A percentile compares a stretch with the other conserved stretches of the same genome.
Conservation (phyloP, 1,140 invertebrate species). For the Helicorthomorpha holstii region DNA sequence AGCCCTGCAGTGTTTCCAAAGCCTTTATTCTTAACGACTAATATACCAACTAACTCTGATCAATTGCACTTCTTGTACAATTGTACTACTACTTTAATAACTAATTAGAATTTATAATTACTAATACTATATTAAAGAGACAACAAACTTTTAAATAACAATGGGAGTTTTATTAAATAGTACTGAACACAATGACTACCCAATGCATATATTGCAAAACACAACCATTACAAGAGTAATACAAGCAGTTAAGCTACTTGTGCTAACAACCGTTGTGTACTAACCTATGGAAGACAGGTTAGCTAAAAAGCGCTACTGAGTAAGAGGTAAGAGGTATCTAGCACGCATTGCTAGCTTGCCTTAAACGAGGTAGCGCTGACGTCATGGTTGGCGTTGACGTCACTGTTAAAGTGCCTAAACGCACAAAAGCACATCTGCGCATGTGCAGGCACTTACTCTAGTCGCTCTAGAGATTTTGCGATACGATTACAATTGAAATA, state of each 20-base stretch:
- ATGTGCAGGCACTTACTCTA: neutral
- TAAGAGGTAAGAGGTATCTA: neutral
- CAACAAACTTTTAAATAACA: neutral
- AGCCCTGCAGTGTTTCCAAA: neutral
- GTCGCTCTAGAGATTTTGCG: neutral
- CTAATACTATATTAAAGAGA: neutral
- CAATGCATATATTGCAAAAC: neutral
- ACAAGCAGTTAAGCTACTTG: neutral
- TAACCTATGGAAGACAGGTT: neutral
- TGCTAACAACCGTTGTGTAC: neutral
- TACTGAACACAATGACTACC: neutral
- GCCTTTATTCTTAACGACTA: neutral
- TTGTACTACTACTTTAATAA: neutral
- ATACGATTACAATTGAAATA: neutral
- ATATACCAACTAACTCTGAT: neutral
- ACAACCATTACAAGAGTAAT: neutral
- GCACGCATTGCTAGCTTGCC: neutral
- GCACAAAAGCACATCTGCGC: neutral
- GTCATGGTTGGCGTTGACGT: neutral
- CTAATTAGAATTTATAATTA: neutral
- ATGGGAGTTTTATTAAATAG: neutral
- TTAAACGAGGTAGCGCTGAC: neutral
- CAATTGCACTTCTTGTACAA: neutral
- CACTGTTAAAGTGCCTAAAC: neutral
- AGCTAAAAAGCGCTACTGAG: neutral